These are phyloP conservation scores for Scaptomyza cyrtandrae DNA, from an alignment of 2,888 invertebrate genomes.

Conservation along the genomic window DNA sequence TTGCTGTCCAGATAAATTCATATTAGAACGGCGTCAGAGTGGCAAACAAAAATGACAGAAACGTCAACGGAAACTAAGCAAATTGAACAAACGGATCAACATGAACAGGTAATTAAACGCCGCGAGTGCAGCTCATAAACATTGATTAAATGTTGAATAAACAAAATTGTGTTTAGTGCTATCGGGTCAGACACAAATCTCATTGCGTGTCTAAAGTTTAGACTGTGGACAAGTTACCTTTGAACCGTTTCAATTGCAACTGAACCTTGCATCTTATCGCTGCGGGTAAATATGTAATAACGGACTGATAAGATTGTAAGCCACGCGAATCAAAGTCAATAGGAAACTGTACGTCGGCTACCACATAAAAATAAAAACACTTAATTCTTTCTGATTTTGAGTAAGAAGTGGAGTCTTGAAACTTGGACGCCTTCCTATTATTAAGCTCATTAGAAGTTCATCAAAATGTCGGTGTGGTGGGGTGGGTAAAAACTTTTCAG, in stretches of 20 bases:
- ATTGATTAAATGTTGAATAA: conserved; percentile 25
- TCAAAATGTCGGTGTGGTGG: conserved; percentile 37
- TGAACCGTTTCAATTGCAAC: conserved; percentile 49
- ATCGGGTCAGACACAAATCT: conserved; percentile 25
- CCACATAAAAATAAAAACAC: not conserved
- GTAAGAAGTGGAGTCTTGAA: conserved; percentile 30
- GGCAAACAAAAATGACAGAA: conserved; percentile 44
- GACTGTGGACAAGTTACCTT: conserved; percentile 26
- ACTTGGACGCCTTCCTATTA: conserved; percentile 53
- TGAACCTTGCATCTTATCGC: conserved; percentile 44
- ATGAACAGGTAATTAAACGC: conserved; percentile 62
- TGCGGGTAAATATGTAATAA: conserved; percentile 13
- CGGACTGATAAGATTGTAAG: conserved; percentile 58
- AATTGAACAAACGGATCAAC: conserved; percentile 25
- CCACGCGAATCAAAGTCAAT: conserved; percentile 56
- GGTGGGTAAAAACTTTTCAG: conserved; percentile 39
- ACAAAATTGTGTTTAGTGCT: not conserved
- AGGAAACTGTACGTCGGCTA: conserved; percentile 14
- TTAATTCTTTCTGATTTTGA: conserved; percentile 18
- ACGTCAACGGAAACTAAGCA: conserved; percentile 16
- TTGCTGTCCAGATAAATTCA: conserved; percentile 10
- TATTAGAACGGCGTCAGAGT: conserved; percentile 11
- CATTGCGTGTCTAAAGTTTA: not conserved
- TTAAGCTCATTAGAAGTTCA: conserved; percentile 75
- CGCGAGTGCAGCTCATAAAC: conserved; percentile 25